Evolutionary conservation across 2,113 vertebrate species (phyloP).

Genomic region (Scolopax mira): DNA sequence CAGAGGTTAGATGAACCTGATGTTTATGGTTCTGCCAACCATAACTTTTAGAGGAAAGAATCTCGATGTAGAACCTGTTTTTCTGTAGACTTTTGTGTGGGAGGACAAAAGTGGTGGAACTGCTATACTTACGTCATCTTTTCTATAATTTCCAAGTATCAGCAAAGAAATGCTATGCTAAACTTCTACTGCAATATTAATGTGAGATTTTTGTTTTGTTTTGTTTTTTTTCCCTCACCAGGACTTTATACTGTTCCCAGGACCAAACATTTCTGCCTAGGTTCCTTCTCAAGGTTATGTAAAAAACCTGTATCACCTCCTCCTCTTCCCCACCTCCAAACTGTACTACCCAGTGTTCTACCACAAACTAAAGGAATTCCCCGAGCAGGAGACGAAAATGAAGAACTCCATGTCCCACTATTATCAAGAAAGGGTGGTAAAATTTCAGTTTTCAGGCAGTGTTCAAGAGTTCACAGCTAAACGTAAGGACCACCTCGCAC

Average conservation of each 20-base stretch:
- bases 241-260: background rate
- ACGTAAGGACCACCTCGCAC: background rate
- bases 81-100: background rate
- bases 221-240: fast-evolving
- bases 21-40: background rate
- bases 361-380: background rate
- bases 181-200: background rate
- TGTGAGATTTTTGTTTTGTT: background rate
- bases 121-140: background rate
- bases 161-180: background rate
- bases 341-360: background rate
- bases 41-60: background rate
- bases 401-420: background rate
- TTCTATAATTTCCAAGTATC: background rate
- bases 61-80: background rate
- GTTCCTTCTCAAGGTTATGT: background rate
- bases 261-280: background rate
- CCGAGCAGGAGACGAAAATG: background rate
- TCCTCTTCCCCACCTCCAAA: background rate
- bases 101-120: background rate
- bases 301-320: background rate
- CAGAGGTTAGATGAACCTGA: background rate
- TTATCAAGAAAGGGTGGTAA: background rate
- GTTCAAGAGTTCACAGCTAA: background rate
- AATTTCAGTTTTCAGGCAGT: background rate